A percentile compares a stretch with the other conserved stretches of the same genome.
Evolutionary conservation across 2,888 invertebrate genomes (phyloP).

Genomic region (Oligia strigilis): DNA sequence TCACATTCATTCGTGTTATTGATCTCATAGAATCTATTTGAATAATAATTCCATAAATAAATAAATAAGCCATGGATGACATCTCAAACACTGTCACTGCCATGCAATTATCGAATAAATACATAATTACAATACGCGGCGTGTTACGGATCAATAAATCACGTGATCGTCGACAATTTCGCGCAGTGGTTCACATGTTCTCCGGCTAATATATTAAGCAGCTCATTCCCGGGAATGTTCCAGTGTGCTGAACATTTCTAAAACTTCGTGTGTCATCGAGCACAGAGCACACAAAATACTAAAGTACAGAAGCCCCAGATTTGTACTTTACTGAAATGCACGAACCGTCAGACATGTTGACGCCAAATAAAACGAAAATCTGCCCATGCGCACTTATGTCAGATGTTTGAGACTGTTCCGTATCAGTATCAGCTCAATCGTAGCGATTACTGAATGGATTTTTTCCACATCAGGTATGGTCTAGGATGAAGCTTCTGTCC

Average conservation of each 20-base stretch:
- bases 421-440: background rate
- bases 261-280: conserved; percentile 24
- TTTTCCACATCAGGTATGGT: background rate
- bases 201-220: conserved; percentile 7
- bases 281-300: background rate
- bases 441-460: background rate
- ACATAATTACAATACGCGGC: background rate
- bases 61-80: background rate
- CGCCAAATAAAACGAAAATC: background rate
- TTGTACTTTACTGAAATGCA: background rate
- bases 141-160: conserved; percentile 2
- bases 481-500: conserved; percentile 32
- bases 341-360: background rate
- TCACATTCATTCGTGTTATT: background rate
- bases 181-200: background rate
- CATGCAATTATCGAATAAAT: conserved; percentile 15
- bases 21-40: background rate
- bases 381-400: background rate
- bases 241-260: conserved; percentile 27
- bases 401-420: background rate
- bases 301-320: conserved; percentile 27
- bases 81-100: conserved; percentile 1
- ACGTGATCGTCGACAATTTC: conserved; percentile 14
- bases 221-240: conserved; percentile 24
- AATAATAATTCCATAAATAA: conserved; percentile 9